Evolutionary conservation across 2,888 invertebrate genomes (phyloP).

Genomic region (Coelopa pilipes): DNA sequence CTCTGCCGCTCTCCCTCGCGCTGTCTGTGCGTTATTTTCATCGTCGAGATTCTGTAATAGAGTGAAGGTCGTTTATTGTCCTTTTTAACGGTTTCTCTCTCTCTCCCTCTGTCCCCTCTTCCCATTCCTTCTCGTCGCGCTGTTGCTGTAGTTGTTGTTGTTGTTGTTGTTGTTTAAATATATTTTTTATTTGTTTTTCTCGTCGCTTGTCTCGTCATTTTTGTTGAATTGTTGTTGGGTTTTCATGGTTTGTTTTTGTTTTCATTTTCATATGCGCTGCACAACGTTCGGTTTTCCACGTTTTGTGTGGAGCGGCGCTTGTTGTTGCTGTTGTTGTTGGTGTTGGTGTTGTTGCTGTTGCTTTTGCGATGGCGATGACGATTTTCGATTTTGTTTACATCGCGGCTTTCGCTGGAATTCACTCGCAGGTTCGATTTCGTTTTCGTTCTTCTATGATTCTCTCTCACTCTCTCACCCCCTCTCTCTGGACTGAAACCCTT

Average conservation of each 20-base stretch:
- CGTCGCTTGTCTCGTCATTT: constrained; percentile 3
- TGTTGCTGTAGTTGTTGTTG: too few species aligned
- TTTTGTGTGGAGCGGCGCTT: too few species aligned
- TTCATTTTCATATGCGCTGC: constrained; percentile 18
- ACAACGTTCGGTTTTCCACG: too few species aligned
- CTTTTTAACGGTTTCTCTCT: constrained; percentile 41
- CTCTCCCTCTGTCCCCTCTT: constrained; percentile 30
- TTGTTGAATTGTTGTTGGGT: constrained; percentile 25
- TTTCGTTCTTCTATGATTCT: neutral
- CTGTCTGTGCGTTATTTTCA: constrained; percentile 34
- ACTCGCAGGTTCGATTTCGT: constrained; percentile 1
- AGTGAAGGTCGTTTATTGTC: constrained; percentile 41
- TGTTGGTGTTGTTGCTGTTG: neutral
- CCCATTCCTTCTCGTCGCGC: too few species aligned
- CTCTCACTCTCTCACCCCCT: too few species aligned
- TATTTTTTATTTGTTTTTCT: constrained; percentile 44
- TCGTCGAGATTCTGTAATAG: constrained; percentile 26
- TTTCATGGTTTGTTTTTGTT: constrained; percentile 16
- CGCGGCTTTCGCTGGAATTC: constrained; percentile 17
- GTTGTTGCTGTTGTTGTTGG: too few species aligned
- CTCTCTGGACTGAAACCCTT: too few species aligned
- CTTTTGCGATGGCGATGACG: neutral
- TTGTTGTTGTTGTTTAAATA: constrained; percentile 19
- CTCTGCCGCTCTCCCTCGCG: neutral
- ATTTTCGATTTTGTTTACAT: constrained; percentile 27